Evolutionary conservation across 2,888 invertebrate species (phyloP).

Genomic region (Ornithoptera alexandrae): DNA sequence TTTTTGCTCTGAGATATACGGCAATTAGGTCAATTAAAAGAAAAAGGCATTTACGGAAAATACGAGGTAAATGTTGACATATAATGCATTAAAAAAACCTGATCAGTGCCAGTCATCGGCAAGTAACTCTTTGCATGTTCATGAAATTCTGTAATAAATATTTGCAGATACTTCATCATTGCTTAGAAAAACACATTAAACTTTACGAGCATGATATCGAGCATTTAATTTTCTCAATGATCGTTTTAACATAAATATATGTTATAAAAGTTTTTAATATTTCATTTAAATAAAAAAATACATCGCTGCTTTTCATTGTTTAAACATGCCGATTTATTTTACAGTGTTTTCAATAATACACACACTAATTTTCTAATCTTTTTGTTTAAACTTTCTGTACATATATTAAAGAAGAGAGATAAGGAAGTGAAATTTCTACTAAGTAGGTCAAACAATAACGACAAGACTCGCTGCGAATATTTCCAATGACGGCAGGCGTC

Average conservation of each 20-base stretch:
- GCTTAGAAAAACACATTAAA: no score
- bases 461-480: slow-evolving; percentile 15
- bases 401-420: background rate
- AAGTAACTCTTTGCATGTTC: background rate
- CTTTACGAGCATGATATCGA: no score
- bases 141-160: no score
- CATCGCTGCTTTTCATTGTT: no score
- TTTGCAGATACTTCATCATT: no score
- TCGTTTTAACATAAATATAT: no score
- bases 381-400: background rate
- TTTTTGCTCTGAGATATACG: background rate
- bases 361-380: background rate
- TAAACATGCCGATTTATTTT: no score
- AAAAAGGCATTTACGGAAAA: background rate
- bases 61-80: background rate
- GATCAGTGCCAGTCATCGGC: background rate
- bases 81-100: background rate
- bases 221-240: no score
- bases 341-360: no score
- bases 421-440: slow-evolving; percentile 3
- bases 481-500: slow-evolving; percentile 21
- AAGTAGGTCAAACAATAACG: slow-evolving; percentile 29
- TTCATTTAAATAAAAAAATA: no score
- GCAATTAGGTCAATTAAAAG: slow-evolving; percentile 1
- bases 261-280: no score